Percentiles rank a stretch among this genome's conserved stretches.
These are phyloP conservation scores for Hypocryptadius cinnamomeus DNA, from an alignment of 2,113 vertebrate species.

Conservation along the genomic window DNA sequence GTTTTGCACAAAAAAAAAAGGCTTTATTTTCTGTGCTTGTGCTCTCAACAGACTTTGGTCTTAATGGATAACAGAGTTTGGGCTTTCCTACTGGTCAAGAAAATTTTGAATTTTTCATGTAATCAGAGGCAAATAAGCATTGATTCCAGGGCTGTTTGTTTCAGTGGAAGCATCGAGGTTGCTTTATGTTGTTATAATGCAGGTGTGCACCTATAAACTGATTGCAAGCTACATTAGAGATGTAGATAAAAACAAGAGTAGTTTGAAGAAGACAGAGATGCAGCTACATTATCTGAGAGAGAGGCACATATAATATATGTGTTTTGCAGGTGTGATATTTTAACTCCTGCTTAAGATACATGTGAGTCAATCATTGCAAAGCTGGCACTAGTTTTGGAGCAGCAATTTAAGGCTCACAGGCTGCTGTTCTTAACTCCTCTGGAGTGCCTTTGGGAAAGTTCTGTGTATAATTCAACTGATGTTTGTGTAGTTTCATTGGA, in stretches of 20 bases:
- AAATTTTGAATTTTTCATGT: background rate
- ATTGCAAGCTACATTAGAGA: background rate
- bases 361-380: background rate
- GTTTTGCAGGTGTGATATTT: background rate
- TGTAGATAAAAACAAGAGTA: background rate
- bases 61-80: background rate
- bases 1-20: background rate
- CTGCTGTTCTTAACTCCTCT: background rate
- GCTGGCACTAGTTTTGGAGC: background rate
- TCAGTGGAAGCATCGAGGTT: background rate
- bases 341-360: background rate
- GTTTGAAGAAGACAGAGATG: background rate
- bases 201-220: background rate
- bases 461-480: background rate
- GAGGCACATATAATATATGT: background rate
- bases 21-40: background rate
- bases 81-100: background rate
- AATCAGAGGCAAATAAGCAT: background rate
- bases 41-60: background rate
- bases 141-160: background rate
- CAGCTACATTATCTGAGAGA: background rate
- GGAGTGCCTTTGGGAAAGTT: background rate
- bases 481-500: background rate
- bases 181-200: background rate
- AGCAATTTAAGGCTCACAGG: background rate